Conservation (phyloP, 2,113 vertebrate genomes). For the Pogonocichla stellata region DNA sequence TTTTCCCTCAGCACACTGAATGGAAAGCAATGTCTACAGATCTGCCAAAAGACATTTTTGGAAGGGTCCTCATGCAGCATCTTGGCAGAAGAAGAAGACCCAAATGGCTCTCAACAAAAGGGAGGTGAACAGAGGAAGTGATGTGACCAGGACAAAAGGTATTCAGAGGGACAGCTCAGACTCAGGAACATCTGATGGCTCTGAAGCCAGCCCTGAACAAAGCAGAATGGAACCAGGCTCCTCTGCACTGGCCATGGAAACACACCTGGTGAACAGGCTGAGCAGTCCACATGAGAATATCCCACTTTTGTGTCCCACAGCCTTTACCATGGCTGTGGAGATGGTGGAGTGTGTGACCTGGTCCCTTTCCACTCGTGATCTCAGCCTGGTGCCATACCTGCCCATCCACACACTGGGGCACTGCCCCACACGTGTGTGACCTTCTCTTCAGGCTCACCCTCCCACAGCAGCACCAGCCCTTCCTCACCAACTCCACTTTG, state of each 20-base stretch:
- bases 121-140: not conserved
- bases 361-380: not conserved
- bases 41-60: not conserved
- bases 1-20: not conserved
- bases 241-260: not conserved
- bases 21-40: not conserved
- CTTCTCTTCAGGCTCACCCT: not conserved
- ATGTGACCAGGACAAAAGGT: not conserved
- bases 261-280: not conserved
- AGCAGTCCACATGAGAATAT: not conserved
- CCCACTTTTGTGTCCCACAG: not conserved
- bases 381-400: not conserved
- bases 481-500: not conserved
- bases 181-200: not conserved
- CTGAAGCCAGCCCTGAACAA: not conserved
- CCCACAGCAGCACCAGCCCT: not conserved
- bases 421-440: not conserved
- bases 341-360: not conserved
- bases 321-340: not conserved
- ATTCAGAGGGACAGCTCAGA: not conserved
- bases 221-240: not conserved
- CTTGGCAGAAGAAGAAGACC: not conserved
- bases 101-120: not conserved
- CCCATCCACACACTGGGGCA: not conserved
- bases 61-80: fast-evolving